Base-by-base conservation (phyloP, 92 coral and sea anemone genomes). In the Muricea muricata region DNA sequence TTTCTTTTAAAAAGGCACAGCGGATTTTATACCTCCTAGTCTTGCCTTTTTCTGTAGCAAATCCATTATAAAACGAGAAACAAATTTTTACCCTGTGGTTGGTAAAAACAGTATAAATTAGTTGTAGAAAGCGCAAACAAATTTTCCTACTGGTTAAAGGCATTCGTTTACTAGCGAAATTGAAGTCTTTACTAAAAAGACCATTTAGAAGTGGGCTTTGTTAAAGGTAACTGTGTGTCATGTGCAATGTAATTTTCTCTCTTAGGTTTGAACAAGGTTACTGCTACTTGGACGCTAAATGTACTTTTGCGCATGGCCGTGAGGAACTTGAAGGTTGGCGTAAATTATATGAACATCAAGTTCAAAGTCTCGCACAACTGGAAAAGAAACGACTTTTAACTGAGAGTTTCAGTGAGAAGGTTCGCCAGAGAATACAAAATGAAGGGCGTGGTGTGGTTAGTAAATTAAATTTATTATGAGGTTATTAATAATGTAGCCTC, bases 231-330 rank as follows among this genome's bases (percentile, higher is more conserved):
- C 25, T 26, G 23, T 55, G 1, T n/a, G n/a, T 5, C 11, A 31
- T 35, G 25, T 55, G 63, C 33, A 11, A 32, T 45, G 60, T 18
- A 6, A 70, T 18, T 24, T 7, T 35, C 0, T 70, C 33, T 42
- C 21, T 18, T 70, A 25, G 86, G 66, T 84, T 77, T 82, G 14
- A 15, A 17, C 45, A 48, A 39, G 87, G 90, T 41, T 48, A 48
- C 23, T 90, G 93, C 40, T 57, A 54, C 45, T 55, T 66, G 3
- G 71, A 55, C 6, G 60, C 63, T 31, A 75, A 30, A 28, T 85
- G 91, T 65, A 71, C 86, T 3, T 88, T 84, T 81, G 91, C 94
- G 30, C 91, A 91, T 50, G 94, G 90, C 12, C 58, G 47, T 21
- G 57, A 65, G 21, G 91, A 91, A 71, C 71, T 48, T 24, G 25